phyloP scores from a whole-genome alignment of 1,140 invertebrate genomes.

The Hyles vespertilio region DNA sequence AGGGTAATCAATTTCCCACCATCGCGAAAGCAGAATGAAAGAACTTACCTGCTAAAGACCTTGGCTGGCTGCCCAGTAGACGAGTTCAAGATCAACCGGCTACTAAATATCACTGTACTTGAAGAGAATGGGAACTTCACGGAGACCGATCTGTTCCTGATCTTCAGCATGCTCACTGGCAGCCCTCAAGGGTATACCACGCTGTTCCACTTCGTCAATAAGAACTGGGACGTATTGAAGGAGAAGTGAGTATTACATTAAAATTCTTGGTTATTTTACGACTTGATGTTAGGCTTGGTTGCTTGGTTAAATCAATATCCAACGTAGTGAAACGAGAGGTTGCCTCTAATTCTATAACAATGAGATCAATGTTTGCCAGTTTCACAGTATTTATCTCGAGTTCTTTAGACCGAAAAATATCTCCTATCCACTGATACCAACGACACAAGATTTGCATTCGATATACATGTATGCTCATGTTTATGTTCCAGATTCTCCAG shows the following conservation, averaged over 20 bases:
- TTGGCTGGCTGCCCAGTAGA: constrained; percentile 84
- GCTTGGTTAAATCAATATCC: no score
- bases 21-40: constrained; percentile 80
- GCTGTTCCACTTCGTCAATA: constrained; percentile 81
- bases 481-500: constrained; percentile 75
- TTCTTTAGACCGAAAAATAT: no score
- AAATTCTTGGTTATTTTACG: no score
- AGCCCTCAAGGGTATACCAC: constrained; percentile 81
- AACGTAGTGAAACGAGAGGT: no score
- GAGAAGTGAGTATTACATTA: constrained; percentile 72
- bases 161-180: constrained; percentile 83
- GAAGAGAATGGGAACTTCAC: constrained; percentile 82
- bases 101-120: constrained; percentile 82
- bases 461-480: no score
- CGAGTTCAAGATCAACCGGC: constrained; percentile 79
- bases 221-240: constrained; percentile 81
- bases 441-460: no score
- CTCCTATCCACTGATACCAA: no score
- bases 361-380: no score
- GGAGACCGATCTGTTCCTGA: constrained; percentile 83
- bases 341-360: no score
- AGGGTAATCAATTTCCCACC: constrained; percentile 83
- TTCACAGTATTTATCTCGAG: no score
- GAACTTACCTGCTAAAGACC: constrained; percentile 85
- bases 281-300: no score